phyloP scores from a whole-genome alignment of 2,797 vertebrate genomes.

The Coilia nasus region DNA sequence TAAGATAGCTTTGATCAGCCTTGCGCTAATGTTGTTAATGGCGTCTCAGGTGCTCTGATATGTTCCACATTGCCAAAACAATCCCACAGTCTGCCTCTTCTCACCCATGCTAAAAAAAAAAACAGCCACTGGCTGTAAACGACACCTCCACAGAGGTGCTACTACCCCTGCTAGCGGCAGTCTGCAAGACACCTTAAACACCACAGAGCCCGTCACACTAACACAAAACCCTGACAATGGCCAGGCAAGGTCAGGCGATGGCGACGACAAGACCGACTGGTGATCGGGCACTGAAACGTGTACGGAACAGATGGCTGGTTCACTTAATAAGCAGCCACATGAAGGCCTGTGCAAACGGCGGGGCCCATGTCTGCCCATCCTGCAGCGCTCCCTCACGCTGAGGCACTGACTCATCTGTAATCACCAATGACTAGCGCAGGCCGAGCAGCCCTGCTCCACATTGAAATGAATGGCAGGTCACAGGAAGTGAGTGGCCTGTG shows the following conservation, averaged over 20 bases:
- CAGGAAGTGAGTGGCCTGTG: not conserved
- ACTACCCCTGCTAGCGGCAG: not conserved
- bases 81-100: not conserved
- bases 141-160: slow-evolving; percentile 6
- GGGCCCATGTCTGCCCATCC: not conserved
- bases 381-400: not conserved
- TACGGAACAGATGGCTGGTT: too few relatives aligned
- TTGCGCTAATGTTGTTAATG: slow-evolving; percentile 4
- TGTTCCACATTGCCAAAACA: not conserved
- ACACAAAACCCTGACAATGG: not conserved
- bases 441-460: not conserved
- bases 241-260: not conserved
- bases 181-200: not conserved
- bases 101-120: not conserved
- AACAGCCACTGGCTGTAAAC: not conserved
- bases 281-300: too few relatives aligned
- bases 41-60: not conserved
- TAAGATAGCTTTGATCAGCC: slow-evolving; percentile 18
- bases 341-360: not conserved
- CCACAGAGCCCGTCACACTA: not conserved
- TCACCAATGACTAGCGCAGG: not conserved
- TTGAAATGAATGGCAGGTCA: slow-evolving; percentile 1
- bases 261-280: not conserved
- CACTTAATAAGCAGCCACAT: not conserved
- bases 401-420: slow-evolving; percentile 17